Conservation (phyloP, 2,113 vertebrate species). For the Amphiprion percula region DNA sequence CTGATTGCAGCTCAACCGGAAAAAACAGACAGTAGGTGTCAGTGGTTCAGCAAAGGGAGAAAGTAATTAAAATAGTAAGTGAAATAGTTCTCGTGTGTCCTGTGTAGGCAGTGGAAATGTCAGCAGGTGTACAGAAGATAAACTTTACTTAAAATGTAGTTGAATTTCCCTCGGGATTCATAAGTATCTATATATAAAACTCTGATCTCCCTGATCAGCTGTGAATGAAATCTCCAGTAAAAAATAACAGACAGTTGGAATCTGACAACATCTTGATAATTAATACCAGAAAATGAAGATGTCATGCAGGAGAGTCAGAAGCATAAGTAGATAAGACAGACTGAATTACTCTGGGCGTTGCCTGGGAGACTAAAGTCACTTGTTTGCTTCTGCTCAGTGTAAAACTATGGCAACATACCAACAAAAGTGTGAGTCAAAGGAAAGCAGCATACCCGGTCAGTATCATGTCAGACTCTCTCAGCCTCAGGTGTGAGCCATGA, state of each 20-base stretch:
- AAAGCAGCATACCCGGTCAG: constrained; percentile 47
- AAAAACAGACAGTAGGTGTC: too few species aligned
- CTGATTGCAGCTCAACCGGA: too few species aligned
- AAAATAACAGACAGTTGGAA: not conserved
- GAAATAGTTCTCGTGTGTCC: not conserved
- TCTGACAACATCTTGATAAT: too few species aligned
- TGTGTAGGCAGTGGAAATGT: not conserved
- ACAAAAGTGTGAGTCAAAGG: constrained; percentile 34
- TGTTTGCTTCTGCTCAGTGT: constrained; percentile 40
- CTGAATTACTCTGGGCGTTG: constrained; percentile 8
- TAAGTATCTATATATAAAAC: too few species aligned
- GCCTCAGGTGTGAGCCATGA: constrained; percentile 39
- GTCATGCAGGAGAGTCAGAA: not conserved
- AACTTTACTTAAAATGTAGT: too few species aligned
- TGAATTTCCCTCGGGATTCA: too few species aligned
- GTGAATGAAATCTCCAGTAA: too few species aligned
- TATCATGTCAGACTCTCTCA: constrained; percentile 1
- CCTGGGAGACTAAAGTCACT: constrained; percentile 48
- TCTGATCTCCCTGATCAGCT: too few species aligned
- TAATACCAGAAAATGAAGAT: not conserved
- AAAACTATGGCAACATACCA: constrained; percentile 14
- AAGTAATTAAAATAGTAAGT: not conserved
- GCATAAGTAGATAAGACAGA: constrained; percentile 1
- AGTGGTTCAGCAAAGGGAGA: too few species aligned
- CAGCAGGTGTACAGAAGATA: not conserved